Evolutionary conservation across 2,797 vertebrate genomes (phyloP), one percentile per base, ranked within the genome.

Genomic region (Anableps anableps): DNA sequence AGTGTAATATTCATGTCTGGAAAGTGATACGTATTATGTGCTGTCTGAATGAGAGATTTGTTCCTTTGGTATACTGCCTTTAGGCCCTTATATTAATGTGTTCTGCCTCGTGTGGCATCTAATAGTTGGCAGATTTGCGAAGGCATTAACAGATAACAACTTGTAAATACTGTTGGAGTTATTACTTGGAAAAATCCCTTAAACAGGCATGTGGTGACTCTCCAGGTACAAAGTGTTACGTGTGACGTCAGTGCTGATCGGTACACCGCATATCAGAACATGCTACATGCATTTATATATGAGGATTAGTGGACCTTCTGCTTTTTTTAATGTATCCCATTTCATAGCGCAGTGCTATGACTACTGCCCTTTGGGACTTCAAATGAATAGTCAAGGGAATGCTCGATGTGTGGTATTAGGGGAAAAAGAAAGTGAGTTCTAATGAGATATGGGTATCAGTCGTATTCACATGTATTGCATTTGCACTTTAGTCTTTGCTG

Each of bases 21-120:
- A 58, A 21, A 45, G 17, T 60, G 53, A 41, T 77, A 43, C 31
- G 58, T 50, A 34, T 26, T 36, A 71, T 47, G 38, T 64, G 73
- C 31, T 50, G 47, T 62, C 60, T 53, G 41, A 81, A 76, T 80
- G 9, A 58, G 50, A 81, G 38, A 80, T 81, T 76, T 80, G 41
- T 86, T 72, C 29, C 23, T 72, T 38, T 71, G 7, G 75, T 79
- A 41, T 78, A 60, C 51, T 26, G 16, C 66, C 29, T 75, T 83
- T 75, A 53, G 5, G 75, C 38, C 13, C 17, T 43, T 80, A 51
- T 66, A 41, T 53, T 77, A 11, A 1, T 29, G 31, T 60, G 47
- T 29, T 83, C n/a, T 51, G 26, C 53, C 17, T 53, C 11, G 36
- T 38, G 58, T 17, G 29, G 58, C n/a, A 80, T 41, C 62, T 29